Conservation (phyloP, 2,113 vertebrate species). For the Pleuronectes platessa region DNA sequence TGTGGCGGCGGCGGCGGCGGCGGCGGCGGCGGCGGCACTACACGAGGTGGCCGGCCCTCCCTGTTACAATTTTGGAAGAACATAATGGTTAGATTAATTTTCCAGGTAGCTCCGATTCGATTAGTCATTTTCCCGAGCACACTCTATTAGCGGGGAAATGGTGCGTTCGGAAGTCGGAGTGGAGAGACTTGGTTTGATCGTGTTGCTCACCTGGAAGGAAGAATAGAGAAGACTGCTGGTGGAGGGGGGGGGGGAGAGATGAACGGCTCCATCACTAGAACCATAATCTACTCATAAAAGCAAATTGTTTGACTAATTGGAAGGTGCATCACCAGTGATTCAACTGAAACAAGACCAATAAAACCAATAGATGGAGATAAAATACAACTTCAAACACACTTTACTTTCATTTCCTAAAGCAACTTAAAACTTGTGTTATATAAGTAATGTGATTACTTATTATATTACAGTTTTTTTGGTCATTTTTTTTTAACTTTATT, state of each 20-base stretch:
- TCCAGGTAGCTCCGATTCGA: constrained; percentile 69
- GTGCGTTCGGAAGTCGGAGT: constrained; percentile 54
- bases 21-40: constrained; percentile 46
- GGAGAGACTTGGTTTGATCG: constrained; percentile 35
- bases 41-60: constrained; percentile 72
- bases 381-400: no score
- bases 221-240: background rate
- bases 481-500: no score
- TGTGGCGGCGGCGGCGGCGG: constrained; percentile 35
- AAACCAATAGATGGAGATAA: background rate
- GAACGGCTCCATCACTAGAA: constrained; percentile 51
- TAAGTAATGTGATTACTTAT: background rate
- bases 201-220: constrained; percentile 35
- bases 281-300: constrained; percentile 45
- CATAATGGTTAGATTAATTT: constrained; percentile 76
- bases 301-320: constrained; percentile 39
- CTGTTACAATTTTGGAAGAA: constrained; percentile 69
- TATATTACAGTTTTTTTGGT: no score
- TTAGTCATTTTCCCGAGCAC: constrained; percentile 72
- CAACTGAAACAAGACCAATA: constrained; percentile 9
- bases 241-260: constrained; percentile 1
- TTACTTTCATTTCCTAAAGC: no score
- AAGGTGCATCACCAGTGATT: constrained; percentile 1
- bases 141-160: constrained; percentile 69
- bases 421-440: background rate